Conservation (phyloP, 2,888 invertebrate genomes). For the Phengaris alcon region DNA sequence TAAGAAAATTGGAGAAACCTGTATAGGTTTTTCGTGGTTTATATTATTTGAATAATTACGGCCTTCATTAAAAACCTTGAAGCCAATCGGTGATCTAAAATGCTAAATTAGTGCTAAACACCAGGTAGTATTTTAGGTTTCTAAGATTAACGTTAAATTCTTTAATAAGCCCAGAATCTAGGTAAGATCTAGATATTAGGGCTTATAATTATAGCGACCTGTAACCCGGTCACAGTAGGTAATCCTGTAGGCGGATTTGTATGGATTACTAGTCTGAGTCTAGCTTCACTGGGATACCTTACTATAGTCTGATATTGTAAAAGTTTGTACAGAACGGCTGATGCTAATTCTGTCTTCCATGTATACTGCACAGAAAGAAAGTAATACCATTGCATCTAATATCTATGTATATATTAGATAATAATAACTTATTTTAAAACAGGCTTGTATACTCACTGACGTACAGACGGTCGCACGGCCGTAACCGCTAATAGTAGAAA, state of each 20-base stretch:
- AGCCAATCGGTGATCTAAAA: not conserved
- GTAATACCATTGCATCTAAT: no score
- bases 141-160: no score
- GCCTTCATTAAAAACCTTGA: not conserved
- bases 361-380: no score
- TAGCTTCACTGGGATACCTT: not conserved
- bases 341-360: no score
- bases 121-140: not conserved
- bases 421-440: no score
- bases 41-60: not conserved
- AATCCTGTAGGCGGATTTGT: conserved; percentile 5
- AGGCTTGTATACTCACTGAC: no score
- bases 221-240: not conserved
- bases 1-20: no score
- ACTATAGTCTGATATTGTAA: not conserved
- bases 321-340: not conserved
- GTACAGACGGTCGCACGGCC: no score
- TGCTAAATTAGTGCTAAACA: not conserved
- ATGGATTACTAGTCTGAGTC: not conserved
- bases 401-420: no score
- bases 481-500: no score
- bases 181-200: conserved; percentile 8
- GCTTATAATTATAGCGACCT: conserved; percentile 1
- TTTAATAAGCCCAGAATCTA: conserved; percentile 1
- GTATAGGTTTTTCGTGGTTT: no score